A percentile compares a stretch with the other conserved stretches of the same genome.
Evolutionary conservation across 2,113 vertebrate genomes (phyloP).

Genomic region (Cephalophus harveyi): DNA sequence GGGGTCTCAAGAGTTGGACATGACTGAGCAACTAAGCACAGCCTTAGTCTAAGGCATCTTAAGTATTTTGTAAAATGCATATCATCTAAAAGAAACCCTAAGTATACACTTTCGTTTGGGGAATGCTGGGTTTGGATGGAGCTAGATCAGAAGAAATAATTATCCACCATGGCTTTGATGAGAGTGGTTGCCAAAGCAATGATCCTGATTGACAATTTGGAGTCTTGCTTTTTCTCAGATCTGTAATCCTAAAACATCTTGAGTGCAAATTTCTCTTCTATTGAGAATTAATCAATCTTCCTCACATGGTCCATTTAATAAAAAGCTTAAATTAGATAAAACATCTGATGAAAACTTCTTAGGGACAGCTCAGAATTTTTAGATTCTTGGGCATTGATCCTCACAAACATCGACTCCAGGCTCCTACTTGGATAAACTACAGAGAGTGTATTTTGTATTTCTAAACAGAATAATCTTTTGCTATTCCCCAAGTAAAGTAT

Average conservation of each 20-base stretch:
- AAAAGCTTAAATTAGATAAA: slow-evolving; percentile 24
- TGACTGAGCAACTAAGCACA: not conserved
- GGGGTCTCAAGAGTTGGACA: not conserved
- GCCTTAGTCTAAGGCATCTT: not conserved
- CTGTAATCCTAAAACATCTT: slow-evolving; percentile 26
- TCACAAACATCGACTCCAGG: not conserved
- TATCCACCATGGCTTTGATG: not conserved
- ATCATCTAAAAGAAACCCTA: not conserved
- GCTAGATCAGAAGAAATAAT: not conserved
- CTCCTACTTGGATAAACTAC: not conserved
- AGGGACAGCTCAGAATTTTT: not conserved
- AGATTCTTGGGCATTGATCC: not conserved
- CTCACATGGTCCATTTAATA: not conserved
- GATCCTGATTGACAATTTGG: slow-evolving; percentile 8
- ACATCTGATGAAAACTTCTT: not conserved
- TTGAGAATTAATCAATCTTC: not conserved
- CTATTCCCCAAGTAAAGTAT: not conserved
- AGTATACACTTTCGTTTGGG: not conserved
- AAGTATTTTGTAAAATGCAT: not conserved
- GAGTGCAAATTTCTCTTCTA: not conserved
- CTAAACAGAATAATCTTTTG: not conserved
- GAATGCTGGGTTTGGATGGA: not conserved
- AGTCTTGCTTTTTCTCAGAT: slow-evolving; percentile 21
- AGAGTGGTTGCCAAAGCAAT: not conserved
- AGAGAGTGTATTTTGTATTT: not conserved